These are phyloP conservation scores for Capitella teleta DNA, from an alignment of 1,140 invertebrate genomes.

Conservation along the genomic window DNA sequence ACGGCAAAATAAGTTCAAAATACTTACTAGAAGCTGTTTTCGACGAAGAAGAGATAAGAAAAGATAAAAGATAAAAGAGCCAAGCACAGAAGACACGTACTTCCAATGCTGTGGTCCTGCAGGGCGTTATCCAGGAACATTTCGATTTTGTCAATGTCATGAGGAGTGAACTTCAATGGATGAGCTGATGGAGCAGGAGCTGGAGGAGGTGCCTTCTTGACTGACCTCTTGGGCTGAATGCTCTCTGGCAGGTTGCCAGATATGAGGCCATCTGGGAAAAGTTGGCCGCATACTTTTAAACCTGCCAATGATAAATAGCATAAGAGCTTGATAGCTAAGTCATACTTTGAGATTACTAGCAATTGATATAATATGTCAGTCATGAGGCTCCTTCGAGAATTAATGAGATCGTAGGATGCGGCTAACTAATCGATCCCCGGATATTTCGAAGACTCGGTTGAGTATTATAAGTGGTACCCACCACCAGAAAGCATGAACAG, in stretches of 20 bases:
- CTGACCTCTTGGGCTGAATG: too few species aligned
- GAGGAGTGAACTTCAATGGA: constrained; percentile 18
- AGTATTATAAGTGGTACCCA: constrained; percentile 14
- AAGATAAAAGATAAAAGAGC: too few species aligned
- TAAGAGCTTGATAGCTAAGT: background rate
- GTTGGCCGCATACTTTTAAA: constrained; percentile 11
- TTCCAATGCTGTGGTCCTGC: constrained; percentile 24
- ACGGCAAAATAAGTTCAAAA: too few species aligned
- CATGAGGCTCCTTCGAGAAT: background rate
- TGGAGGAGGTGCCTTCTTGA: constrained; percentile 15
- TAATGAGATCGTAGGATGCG: background rate
- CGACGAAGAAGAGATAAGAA: too few species aligned
- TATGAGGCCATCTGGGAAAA: constrained; percentile 34
- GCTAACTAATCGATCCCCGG: background rate
- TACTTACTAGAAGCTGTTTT: too few species aligned
- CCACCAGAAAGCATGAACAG: constrained; percentile 48
- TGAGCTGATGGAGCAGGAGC: constrained; percentile 10
- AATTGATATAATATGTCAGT: background rate
- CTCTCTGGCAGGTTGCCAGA: constrained; percentile 34
- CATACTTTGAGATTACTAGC: background rate
- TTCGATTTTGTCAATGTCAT: constrained; percentile 27
- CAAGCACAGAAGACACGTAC: constrained; percentile 26
- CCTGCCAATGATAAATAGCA: background rate
- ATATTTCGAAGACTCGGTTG: background rate
- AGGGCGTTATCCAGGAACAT: constrained; percentile 26